Conservation (phyloP, 1,140 invertebrate species). For the Trichoplusia ni region DNA sequence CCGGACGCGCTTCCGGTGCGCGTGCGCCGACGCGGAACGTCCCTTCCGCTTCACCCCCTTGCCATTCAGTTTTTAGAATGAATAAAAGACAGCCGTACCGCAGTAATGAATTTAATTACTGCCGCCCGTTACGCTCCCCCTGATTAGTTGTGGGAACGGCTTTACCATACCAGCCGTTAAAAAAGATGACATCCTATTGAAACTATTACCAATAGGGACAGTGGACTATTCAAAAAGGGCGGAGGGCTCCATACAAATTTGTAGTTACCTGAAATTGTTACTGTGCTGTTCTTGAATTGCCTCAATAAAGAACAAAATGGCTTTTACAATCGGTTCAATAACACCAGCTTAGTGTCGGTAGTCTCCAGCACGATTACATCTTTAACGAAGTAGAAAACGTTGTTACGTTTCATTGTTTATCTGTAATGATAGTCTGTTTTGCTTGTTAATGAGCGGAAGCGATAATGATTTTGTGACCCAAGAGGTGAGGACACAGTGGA, state of each 20-base stretch:
- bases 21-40: constrained; percentile 72
- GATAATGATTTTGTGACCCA: constrained; percentile 76
- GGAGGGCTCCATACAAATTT: too few species aligned
- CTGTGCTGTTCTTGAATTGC: too few species aligned
- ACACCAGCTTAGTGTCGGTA: background rate
- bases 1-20: constrained; percentile 75
- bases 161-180: background rate
- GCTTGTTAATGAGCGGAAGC: constrained; percentile 69
- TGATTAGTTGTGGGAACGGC: constrained; percentile 29
- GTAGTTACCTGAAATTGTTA: too few species aligned
- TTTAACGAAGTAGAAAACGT: background rate
- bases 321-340: too few species aligned
- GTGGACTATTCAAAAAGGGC: too few species aligned
- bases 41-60: constrained; percentile 71
- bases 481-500: constrained; percentile 65
- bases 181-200: too few species aligned
- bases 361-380: constrained; percentile 1
- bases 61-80: constrained; percentile 54
- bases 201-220: too few species aligned
- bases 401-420: constrained; percentile 21
- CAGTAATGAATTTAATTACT: constrained; percentile 38
- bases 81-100: constrained; percentile 44
- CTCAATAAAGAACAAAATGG: too few species aligned
- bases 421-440: constrained; percentile 40
- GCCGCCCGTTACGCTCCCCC: constrained; percentile 19